These are phyloP conservation scores for Aspidoscelis tigris DNA, from an alignment of 2,113 vertebrate genomes.

Conservation along the genomic window DNA sequence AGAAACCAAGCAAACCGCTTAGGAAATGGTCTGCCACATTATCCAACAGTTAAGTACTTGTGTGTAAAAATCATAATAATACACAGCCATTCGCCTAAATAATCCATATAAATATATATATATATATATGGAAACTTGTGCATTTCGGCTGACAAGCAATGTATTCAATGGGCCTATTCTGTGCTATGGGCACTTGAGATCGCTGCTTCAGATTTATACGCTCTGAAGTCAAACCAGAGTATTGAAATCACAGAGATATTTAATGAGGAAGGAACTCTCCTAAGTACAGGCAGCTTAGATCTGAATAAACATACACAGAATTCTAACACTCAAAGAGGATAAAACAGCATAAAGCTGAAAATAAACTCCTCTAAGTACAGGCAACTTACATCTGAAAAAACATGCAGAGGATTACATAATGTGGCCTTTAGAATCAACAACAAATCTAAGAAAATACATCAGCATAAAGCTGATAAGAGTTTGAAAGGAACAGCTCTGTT, in stretches of 20 bases:
- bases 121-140: background rate
- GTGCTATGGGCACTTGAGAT: no score
- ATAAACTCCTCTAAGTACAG: background rate
- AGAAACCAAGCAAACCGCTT: slow-evolving; percentile 67
- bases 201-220: slow-evolving; percentile 23
- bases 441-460: slow-evolving; percentile 28
- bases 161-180: no score
- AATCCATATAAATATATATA: slow-evolving; percentile 28
- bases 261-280: background rate
- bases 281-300: background rate
- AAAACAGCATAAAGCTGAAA: background rate
- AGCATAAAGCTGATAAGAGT: slow-evolving; percentile 24
- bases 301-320: background rate
- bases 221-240: slow-evolving; percentile 2
- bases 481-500: slow-evolving; percentile 39
- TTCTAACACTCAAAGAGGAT: no score
- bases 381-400: background rate
- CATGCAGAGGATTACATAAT: background rate
- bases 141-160: no score
- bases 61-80: slow-evolving; percentile 32
- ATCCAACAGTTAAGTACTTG: slow-evolving; percentile 43
- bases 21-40: slow-evolving; percentile 58
- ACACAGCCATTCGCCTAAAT: background rate
- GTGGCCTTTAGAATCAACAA: slow-evolving; percentile 31
- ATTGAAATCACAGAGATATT: background rate